Evolutionary conservation across 2,888 invertebrate genomes (phyloP).

Genomic region (Cordilura impudica): DNA sequence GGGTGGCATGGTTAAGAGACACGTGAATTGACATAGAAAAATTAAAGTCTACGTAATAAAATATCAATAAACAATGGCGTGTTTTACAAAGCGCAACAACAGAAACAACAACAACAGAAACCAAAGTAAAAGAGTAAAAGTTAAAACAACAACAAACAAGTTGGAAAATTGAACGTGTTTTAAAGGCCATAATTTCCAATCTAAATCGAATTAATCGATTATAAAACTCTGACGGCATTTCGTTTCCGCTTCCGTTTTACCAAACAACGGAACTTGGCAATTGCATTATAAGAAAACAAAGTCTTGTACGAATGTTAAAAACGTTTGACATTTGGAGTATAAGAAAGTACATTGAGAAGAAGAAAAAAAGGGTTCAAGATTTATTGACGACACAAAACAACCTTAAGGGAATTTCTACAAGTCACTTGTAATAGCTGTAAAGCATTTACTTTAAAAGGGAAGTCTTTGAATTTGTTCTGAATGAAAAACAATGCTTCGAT

Average conservation of each 20-base stretch:
- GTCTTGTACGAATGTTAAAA: conserved; percentile 42
- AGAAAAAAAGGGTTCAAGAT: conserved; percentile 74
- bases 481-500: conserved; percentile 17
- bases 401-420: conserved; percentile 54
- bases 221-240: conserved; percentile 75
- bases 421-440: conserved; percentile 33
- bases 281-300: conserved; percentile 40
- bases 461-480: conserved; percentile 39
- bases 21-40: conserved; percentile 41
- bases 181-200: conserved; percentile 76
- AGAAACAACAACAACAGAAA: not conserved
- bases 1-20: conserved; percentile 20
- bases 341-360: conserved; percentile 20
- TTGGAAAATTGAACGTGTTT: conserved; percentile 67
- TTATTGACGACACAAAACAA: conserved; percentile 70
- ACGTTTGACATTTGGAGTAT: conserved; percentile 51
- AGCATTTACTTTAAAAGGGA: conserved; percentile 25
- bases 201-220: conserved; percentile 78
- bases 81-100: not conserved
- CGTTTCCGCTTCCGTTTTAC: conserved; percentile 76
- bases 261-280: conserved; percentile 67
- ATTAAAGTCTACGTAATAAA: conserved; percentile 49
- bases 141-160: conserved; percentile 36
- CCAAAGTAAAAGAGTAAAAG: conserved; percentile 9
- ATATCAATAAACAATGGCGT: conserved; percentile 63